Conservation (phyloP, 2,797 vertebrate genomes). For the Schizopygopsis pylzovi region DNA sequence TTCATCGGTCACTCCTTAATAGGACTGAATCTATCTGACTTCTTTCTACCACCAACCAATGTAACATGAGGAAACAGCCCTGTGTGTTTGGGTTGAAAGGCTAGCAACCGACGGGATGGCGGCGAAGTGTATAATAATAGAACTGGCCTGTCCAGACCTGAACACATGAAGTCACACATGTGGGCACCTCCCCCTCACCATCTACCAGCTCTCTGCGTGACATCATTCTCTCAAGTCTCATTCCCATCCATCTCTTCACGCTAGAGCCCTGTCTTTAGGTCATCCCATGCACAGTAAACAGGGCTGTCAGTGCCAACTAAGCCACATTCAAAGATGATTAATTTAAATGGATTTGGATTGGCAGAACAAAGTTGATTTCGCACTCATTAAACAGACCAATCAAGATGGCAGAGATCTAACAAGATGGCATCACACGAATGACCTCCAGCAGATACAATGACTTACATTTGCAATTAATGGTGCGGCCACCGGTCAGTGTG, state of each 20-base stretch:
- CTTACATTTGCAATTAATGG: background rate
- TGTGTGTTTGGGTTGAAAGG: slow-evolving; percentile 35
- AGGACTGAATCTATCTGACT: background rate
- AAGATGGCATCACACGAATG: background rate
- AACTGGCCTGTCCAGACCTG: slow-evolving; percentile 51
- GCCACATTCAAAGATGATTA: slow-evolving; percentile 16
- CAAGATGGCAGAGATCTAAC: background rate
- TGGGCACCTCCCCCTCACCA: slow-evolving; percentile 31
- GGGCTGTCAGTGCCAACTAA: background rate
- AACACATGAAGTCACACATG: slow-evolving; percentile 34
- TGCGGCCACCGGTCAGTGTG: slow-evolving; percentile 1
- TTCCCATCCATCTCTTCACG: slow-evolving; percentile 52
- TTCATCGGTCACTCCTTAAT: background rate
- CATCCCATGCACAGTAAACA: background rate
- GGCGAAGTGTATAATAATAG: slow-evolving; percentile 49
- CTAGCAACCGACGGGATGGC: slow-evolving; percentile 39
- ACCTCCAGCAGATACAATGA: background rate
- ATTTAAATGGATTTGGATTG: slow-evolving; percentile 5
- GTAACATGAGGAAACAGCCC: slow-evolving; percentile 23
- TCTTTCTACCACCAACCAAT: background rate
- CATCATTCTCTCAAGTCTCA: slow-evolving; percentile 54
- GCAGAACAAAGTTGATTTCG: slow-evolving; percentile 14
- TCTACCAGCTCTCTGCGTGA: slow-evolving; percentile 44
- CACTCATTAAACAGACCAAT: background rate
- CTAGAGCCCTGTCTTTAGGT: slow-evolving; percentile 32